These are phyloP conservation scores for Leucophenga maculata DNA, from an alignment of 2,888 invertebrate species.

Conservation along the genomic window DNA sequence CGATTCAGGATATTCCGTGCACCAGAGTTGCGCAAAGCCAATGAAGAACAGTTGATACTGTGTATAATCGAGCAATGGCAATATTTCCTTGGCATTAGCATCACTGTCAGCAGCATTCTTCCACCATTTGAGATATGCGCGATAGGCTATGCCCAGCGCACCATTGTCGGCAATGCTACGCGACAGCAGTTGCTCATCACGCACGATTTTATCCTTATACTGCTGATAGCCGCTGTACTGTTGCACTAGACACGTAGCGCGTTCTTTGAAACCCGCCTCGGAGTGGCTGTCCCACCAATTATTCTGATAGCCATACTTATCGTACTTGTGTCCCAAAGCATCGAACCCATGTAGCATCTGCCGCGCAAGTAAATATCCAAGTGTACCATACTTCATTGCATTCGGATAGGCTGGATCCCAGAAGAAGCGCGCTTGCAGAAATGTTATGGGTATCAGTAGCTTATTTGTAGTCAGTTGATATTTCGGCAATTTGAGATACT, in stretches of 20 bases:
- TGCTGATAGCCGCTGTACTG: conserved; percentile 60
- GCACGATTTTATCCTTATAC: conserved; percentile 49
- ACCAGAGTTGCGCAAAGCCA: conserved; percentile 67
- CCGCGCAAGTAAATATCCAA: conserved; percentile 65
- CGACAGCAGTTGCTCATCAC: conserved; percentile 50
- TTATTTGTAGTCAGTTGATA: conserved; percentile 60
- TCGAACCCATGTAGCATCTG: conserved; percentile 69
- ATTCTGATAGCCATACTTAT: conserved; percentile 60
- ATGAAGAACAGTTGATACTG: conserved; percentile 65
- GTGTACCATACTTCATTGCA: conserved; percentile 62
- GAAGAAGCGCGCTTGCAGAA: conserved; percentile 66
- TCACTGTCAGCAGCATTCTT: conserved; percentile 57
- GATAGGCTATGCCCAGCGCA: conserved; percentile 64
- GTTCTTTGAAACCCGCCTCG: conserved; percentile 51
- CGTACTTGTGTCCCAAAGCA: conserved; percentile 60
- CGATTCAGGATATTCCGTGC: conserved; percentile 59
- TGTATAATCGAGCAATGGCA: conserved; percentile 59
- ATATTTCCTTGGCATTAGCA: conserved; percentile 49
- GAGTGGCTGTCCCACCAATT: conserved; percentile 65
- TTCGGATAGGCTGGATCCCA: conserved; percentile 66
- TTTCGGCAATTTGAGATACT: conserved; percentile 51
- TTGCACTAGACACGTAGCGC: conserved; percentile 60
- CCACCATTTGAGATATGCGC: conserved; percentile 65
- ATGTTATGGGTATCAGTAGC: conserved; percentile 62
- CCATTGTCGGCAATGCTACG: conserved; percentile 65